phyloP scores from a whole-genome alignment of 2,797 vertebrate genomes.

The Cacajao melanocephalus region DNA sequence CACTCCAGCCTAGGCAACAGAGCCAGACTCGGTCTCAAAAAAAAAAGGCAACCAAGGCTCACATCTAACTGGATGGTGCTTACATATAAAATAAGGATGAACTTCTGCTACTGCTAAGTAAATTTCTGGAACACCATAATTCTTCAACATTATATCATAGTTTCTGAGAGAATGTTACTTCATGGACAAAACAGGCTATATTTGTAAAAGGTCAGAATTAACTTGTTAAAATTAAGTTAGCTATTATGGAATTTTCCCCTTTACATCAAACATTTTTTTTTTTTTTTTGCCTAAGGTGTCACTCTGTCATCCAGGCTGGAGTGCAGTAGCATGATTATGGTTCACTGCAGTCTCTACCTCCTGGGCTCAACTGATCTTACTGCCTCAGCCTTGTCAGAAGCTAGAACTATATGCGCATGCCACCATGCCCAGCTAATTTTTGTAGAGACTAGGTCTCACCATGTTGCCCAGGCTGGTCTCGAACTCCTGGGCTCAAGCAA shows the following conservation, averaged over 20 bases:
- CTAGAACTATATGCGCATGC: background rate
- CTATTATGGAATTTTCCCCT: background rate
- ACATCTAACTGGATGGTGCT: background rate
- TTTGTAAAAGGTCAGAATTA: conserved; percentile 30
- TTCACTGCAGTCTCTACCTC: background rate
- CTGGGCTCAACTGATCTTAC: background rate
- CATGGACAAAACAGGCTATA: conserved; percentile 28
- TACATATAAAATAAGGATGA: conserved; percentile 20
- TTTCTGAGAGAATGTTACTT: conserved; percentile 36
- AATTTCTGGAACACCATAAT: conserved; percentile 13
- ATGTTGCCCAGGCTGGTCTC: background rate
- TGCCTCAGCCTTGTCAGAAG: background rate
- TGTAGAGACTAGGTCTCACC: background rate
- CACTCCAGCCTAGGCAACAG: background rate
- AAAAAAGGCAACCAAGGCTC: background rate
- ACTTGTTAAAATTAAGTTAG: conserved; percentile 41
- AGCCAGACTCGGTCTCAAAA: background rate
- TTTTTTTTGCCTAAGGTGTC: background rate
- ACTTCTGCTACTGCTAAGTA: conserved; percentile 19
- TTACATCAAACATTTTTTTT: background rate
- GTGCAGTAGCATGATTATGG: background rate
- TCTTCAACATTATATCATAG: conserved; percentile 15
- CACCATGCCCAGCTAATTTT: background rate
- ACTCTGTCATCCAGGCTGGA: background rate
- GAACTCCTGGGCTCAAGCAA: background rate